phyloP scores from a whole-genome alignment of 2,888 invertebrate species.

The Himalopsyche japonica region DNA sequence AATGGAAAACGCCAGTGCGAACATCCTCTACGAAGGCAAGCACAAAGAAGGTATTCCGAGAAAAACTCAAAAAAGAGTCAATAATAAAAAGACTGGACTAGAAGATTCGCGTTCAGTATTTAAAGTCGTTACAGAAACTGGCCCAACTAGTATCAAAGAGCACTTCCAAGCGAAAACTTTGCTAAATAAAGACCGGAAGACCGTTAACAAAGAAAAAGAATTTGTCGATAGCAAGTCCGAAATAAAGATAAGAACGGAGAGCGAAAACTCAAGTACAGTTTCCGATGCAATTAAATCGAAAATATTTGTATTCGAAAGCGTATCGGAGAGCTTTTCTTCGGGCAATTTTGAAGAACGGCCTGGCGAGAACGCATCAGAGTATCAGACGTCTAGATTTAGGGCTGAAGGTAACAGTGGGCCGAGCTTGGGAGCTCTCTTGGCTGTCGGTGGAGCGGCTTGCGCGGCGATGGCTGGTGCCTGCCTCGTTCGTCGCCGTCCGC shows the following conservation, averaged over 20 bases:
- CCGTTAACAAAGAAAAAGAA: not conserved
- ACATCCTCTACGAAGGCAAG: not conserved
- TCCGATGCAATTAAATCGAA: conserved; percentile 33
- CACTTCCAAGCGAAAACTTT: not conserved
- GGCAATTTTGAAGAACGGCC: conserved; percentile 43
- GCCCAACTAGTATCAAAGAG: not conserved
- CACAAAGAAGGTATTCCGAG: not conserved
- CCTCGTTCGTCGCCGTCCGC: conserved; percentile 21
- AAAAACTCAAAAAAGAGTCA: not conserved
- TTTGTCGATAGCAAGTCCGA: conserved; percentile 42
- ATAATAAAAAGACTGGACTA: not conserved
- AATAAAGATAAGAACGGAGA: conserved; percentile 33
- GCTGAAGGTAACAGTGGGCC: conserved; percentile 53
- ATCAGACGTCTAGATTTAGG: conserved; percentile 36
- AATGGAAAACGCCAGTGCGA: not conserved
- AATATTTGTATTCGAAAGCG: not conserved
- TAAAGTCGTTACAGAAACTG: not conserved
- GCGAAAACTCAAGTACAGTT: not conserved
- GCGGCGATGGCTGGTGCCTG: conserved; percentile 52
- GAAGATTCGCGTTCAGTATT: not conserved
- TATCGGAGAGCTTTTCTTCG: not conserved
- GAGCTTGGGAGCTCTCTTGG: conserved; percentile 61
- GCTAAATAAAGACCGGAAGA: not conserved
- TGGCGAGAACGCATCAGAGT: conserved; percentile 48
- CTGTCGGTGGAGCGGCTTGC: conserved; percentile 60